Percentiles rank a stretch among this genome's conserved stretches.
Conservation (phyloP, 2,888 invertebrate species). For the Nebria salina region DNA sequence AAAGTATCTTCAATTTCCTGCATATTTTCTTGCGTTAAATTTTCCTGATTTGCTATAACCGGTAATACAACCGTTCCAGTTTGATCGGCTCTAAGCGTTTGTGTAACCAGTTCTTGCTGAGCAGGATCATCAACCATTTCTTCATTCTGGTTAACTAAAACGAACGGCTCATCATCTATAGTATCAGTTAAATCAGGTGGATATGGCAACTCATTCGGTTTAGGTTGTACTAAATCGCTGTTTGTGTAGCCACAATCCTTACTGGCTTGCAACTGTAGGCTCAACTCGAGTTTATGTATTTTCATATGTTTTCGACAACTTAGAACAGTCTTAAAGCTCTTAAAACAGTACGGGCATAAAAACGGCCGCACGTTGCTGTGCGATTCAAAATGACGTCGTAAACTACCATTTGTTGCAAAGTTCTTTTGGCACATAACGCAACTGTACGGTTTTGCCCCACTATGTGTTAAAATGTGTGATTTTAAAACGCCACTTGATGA, state of each 20-base stretch:
- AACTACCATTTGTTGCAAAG: constrained; percentile 58
- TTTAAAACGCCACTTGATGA: constrained; percentile 67
- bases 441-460: constrained; percentile 56
- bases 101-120: constrained; percentile 54
- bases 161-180: constrained; percentile 48
- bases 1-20: constrained; percentile 61
- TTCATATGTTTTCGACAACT: constrained; percentile 74
- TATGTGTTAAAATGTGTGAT: constrained; percentile 58
- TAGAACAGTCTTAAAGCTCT: constrained; percentile 68
- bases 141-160: constrained; percentile 22
- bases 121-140: constrained; percentile 49
- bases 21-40: constrained; percentile 61
- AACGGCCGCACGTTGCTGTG: constrained; percentile 64
- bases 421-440: constrained; percentile 60
- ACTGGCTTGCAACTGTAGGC: constrained; percentile 16
- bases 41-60: constrained; percentile 57
- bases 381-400: constrained; percentile 59
- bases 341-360: constrained; percentile 71
- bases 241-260: constrained; percentile 12
- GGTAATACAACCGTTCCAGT: constrained; percentile 60
- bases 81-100: constrained; percentile 60
- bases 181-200: constrained; percentile 46
- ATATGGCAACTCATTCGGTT: constrained; percentile 27
- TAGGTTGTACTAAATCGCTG: constrained; percentile 15
- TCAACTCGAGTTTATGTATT: constrained; percentile 60